phyloP scores from a whole-genome alignment of 2,888 invertebrate genomes.

The Eurytoma adleriae region DNA sequence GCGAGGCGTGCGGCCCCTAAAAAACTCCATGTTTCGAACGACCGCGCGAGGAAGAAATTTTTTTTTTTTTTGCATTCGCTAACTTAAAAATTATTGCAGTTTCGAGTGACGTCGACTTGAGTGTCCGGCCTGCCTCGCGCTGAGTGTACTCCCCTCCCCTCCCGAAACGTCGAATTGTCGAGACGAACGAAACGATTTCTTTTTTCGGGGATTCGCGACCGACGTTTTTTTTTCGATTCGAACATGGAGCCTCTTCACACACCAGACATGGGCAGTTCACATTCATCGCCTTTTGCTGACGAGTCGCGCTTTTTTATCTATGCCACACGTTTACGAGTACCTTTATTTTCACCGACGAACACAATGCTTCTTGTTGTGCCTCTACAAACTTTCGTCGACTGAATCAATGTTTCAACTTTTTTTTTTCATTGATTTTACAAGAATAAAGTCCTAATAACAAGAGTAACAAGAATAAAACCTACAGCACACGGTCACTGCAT shows the following conservation, averaged over 20 bases:
- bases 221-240: slow-evolving; percentile 22
- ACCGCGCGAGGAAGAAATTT: slow-evolving; percentile 29
- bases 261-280: slow-evolving; percentile 31
- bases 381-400: slow-evolving; percentile 1
- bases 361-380: background rate
- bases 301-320: slow-evolving; percentile 9
- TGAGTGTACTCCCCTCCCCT: background rate
- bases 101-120: slow-evolving; percentile 35
- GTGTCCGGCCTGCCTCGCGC: slow-evolving; percentile 40
- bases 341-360: background rate
- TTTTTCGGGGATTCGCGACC: slow-evolving; percentile 1
- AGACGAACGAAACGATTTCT: background rate
- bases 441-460: slow-evolving; percentile 21
- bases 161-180: background rate
- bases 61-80: slow-evolving; percentile 1
- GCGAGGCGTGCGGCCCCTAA: slow-evolving; percentile 47
- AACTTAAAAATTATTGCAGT: slow-evolving; percentile 36
- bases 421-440: slow-evolving; percentile 18
- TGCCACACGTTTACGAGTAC: slow-evolving; percentile 25
- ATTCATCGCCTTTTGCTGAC: background rate
- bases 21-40: slow-evolving; percentile 53
- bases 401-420: slow-evolving; percentile 19
- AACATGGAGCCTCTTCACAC: slow-evolving; percentile 39
- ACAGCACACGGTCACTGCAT: background rate
- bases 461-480: slow-evolving; percentile 30